Conservation (phyloP, 2,797 vertebrate genomes). For the Prunella strophiata region DNA sequence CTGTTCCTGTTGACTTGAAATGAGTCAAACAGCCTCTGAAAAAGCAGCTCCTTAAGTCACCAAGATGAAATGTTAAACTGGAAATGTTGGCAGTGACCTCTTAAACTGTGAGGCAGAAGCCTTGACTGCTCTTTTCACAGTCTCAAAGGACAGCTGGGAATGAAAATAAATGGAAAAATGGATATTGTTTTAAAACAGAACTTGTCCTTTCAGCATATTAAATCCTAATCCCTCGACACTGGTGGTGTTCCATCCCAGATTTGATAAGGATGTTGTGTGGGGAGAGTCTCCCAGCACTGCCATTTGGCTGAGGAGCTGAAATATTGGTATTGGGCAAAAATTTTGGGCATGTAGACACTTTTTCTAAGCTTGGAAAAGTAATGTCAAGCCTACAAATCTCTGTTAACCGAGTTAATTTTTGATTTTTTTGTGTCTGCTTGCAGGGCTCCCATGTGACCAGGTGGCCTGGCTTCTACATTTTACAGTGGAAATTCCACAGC, state of each 20-base stretch:
- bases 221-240: background rate
- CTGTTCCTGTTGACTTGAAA: background rate
- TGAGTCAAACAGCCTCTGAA: background rate
- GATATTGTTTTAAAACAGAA: background rate
- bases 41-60: background rate
- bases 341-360: background rate
- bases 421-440: background rate
- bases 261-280: background rate
- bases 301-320: background rate
- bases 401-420: background rate
- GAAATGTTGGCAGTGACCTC: background rate
- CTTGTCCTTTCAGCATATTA: background rate
- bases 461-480: conserved; percentile 98
- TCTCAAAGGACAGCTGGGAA: background rate
- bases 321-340: background rate
- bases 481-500: conserved; percentile 96
- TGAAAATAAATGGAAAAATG: background rate
- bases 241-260: background rate
- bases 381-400: background rate
- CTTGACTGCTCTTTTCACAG: background rate
- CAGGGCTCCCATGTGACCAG: conserved; percentile 97
- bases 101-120: background rate
- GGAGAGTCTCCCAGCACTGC: background rate
- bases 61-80: background rate
- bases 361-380: background rate